Base-by-base conservation (phyloP, 2,888 invertebrate species). In the Lasioglossum vierecki region DNA sequence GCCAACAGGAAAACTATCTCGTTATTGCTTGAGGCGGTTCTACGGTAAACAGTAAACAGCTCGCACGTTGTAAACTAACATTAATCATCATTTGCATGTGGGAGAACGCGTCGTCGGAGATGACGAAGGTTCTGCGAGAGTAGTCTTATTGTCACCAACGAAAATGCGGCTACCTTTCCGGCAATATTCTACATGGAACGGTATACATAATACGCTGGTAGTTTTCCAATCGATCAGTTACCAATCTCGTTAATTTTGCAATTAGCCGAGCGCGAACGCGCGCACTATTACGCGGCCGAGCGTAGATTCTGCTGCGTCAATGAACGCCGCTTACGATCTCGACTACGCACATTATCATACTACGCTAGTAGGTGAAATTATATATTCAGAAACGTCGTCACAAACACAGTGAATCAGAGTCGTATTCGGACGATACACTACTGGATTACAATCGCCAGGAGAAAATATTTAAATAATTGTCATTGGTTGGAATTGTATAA, bases 151-250 rank as follows among this genome's bases (percentile, higher is more conserved):
- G 22, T 41, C n/a, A 41, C 70, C 70, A n/a, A 26, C 44, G 44
- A 75, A 75, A 84, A 72, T 18, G 41, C 49, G 44, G 26, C 5
- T 53, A 53, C 4, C 11, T 5, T 39, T n/a, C 15, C 44, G 39
- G 70, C 8, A 4, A n/a, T 4, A n/a, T 57, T 4, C 3, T n/a
- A n/a, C 49, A 49, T 6, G 22, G 57, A n/a, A n/a, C n/a, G 11
- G 57, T 57, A 8, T 39, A 11, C 15, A n/a, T 22, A 5, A 18
- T 44, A 57, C n/a, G 71, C 6, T 18, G 76, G 60, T 83, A 74
- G 26, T 84, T 84, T 83, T 78, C 77, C 77, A 41, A 74, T 49
- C 73, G 83, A 83, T 68, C 68, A 9, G 41, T 57, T 57, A 22
- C 53, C 60, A 46, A 73, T 83, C 49, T 72, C 15, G 63, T 44